Evolutionary conservation across 2,113 vertebrate genomes (phyloP), one percentile per base, ranked within the genome.

Genomic region (Ginglymostoma cirratum): DNA sequence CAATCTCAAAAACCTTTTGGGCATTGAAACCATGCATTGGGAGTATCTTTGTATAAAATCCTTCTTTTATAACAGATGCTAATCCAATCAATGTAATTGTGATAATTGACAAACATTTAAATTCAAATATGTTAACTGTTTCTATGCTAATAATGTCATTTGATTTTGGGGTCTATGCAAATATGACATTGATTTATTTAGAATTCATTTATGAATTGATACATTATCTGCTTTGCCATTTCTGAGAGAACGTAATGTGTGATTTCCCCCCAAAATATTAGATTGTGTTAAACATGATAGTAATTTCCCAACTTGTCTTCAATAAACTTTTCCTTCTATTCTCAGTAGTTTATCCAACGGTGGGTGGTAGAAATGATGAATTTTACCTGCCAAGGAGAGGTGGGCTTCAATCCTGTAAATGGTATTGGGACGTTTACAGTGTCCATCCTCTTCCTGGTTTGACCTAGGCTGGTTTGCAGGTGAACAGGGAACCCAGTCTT

Each of bases 121-220:
- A 23, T 48, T 15, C 86, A 52, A 48, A 89, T 1, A 15, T 27
- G 12, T 52, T 55, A 52, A 89, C 12, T 52, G 19, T 89, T 55
- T 55, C 8, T 52, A 30, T 10, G 27, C 45, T 52, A 55, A 5
- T 55, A 12, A 87, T 10, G 45, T 24, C 24, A 8, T 93, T 1
- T 93, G 65, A 67, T 66, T 67, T 65, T 34, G n/a, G 66, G 21
- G 15, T 17, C 89, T 38, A 66, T n/a, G 38, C 42, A 93, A 93
- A 93, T 67, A 38, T n/a, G 66, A 65, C 38, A 67, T 93, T 93
- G n/a, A n/a, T 66, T 93, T 66, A n/a, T 38, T 45, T 72, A n/a
- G 27, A 52, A 52, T 95, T 95, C 27, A 69, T 95, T 70, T 15
- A 76, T 95, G 94, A 95, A 95, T 95, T 95, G 14, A 72, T 94